Evolutionary conservation across 2,113 vertebrate species (phyloP), one percentile per base, ranked within the genome.

Genomic region (Lichenostomus cassidix): DNA sequence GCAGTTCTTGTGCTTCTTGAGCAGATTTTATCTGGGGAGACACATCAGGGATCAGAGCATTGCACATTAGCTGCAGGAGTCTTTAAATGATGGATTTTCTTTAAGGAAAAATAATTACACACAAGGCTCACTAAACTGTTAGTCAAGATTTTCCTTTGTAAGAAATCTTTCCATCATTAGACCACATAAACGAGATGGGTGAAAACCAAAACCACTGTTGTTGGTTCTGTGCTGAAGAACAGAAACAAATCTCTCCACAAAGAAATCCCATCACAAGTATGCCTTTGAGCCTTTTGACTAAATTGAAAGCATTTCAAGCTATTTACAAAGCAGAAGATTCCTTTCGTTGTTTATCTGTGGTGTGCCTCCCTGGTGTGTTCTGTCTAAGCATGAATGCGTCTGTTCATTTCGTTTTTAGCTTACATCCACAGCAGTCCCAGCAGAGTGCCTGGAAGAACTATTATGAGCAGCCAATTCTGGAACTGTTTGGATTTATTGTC

Each of bases 301-400:
- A 64, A 92, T 49, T 83, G 53, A 90, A 94, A 92, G 52, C 46
- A 88, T 76, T 92, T 77, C 46, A 80, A 86, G 33, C 33, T 95
- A 82, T 93, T 95, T 95, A 83, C 82, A 87, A 92, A 95, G 65
- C 73, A 79, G 52, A 56, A 93, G 95, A 92, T 94, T 92, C 83
- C 63, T 90, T 77, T 90, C 2, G 0, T 37, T 90, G 67, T 96
- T 95, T 89, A 84, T 90, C 80, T 95, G 90, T 91, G 80, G 85
- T 93, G 58, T 87, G 83, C 75, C 67, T 92, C 87, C 91, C 84
- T 88, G 74, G 53, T 92, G 86, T 0, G 5, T n/a, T 92, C 92
- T 83, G 55, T 67, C 83, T 53, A 63, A 84, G 87, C 64, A 83
- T 92, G 83, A 96, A 92, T 83, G 21, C 0, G 0, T 77, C 92